Evolutionary conservation across 1,140 invertebrate genomes (phyloP), one percentile per base, ranked within the genome.

Genomic region (Gonatopus flavifemur): DNA sequence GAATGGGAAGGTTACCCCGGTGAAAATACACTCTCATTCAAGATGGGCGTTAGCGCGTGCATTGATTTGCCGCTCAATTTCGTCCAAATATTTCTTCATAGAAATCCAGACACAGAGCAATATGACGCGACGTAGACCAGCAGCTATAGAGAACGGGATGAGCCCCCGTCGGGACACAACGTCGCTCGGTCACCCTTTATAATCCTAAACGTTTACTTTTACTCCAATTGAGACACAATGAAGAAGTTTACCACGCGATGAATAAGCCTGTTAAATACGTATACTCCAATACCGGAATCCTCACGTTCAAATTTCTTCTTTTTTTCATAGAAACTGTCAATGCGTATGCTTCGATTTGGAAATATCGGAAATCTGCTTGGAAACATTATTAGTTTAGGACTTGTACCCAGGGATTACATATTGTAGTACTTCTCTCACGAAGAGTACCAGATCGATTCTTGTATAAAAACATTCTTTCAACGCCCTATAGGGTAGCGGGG

Each of bases 31-130:
- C 38, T 44, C n/a, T 22, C 31, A 64, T 65, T 62, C 24, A 55
- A 10, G 21, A 25, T 18, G 38, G 45, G 61, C 59, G 61, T 62
- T 49, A 63, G 39, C 49, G 61, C 59, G 47, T 62, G 55, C 59
- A 63, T 59, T 49, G 48, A 58, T 63, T 63, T 62, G 19, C 40
- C 61, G 61, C 61, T 63, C 61, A 62, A 63, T 63, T 62, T 63
- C 61, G 33, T 8, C 35, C 49, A 31, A 57, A 60, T 59, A 60
- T 60, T 53, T 38, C 44, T 42, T 46, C 28, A 28, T 16, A 28
- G 43, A 24, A 41, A 55, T 57, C 46, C 44, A 19, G 32, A 6
- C 6, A 12, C 12, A 12, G 6, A 28, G 25, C 25, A 12, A 7
- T 6, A 6, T 28, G 12, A 28, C 6, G 6, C 25, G 25, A 28